Evolutionary conservation across 2,113 vertebrate genomes (phyloP), one percentile per base, ranked within the genome.

Genomic region (Chaetorhynchus papuensis): DNA sequence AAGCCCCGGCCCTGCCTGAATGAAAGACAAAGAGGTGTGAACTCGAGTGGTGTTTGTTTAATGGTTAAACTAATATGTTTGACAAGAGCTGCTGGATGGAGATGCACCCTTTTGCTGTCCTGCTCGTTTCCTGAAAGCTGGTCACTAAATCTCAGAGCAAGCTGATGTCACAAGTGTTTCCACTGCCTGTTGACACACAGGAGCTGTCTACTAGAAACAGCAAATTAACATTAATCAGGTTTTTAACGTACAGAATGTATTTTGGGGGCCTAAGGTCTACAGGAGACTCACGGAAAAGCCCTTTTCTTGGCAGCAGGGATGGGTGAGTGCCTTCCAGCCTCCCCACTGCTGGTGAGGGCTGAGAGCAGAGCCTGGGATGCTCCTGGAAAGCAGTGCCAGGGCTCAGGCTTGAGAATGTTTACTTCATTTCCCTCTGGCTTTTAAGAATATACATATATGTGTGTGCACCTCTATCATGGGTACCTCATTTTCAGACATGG

Each of bases 401-500:
- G 39, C 65, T 56, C 57, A 42, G 35, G n/a, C 30, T 76, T 31
- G 27, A 33, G 77, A 21, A 16, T 19, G 45, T 85, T 65, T n/a
- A 6, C n/a, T 45, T 30, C 1, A 22, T 85, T 95, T 85, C 45
- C 70, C 47, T 54, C 65, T 83, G 45, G 13, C 30, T 93, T 83
- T 79, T 52, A 64, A 68, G 61, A 31, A 31, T 3, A 3, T 6
- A 3, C 11, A 24, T 60, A 2, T 26, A 7, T 31, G 30, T 26
- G 23, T n/a, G 41, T 52, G 22, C 28, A 3, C 45, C 23, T 70
- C 0, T 66, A 13, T 14, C 23, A 6, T 6, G 35, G 56, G 12
- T 2, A 1, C 63, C 50, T 54, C 50, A 1, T 19, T 42, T 9
- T 33, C 37, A 9, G 33, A 4, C 30, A 1, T 7, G 4, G 31